Base-by-base conservation (phyloP, 2,797 vertebrate genomes). In the Pagetopsis macropterus region DNA sequence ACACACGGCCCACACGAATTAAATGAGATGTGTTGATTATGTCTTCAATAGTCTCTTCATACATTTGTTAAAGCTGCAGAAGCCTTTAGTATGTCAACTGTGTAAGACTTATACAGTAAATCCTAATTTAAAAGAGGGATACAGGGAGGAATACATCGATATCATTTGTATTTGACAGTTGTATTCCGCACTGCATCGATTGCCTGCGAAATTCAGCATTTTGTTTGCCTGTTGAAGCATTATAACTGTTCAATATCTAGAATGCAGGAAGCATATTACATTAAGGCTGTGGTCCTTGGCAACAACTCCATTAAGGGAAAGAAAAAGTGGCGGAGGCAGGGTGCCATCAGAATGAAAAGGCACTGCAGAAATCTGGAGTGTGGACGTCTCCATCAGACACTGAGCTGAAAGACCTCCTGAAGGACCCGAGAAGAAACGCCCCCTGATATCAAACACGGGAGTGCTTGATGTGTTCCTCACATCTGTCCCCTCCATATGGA, bases 401-500 rank as follows among this genome's bases (percentile, higher is more conserved):
- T 1, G 10, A 45, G 54, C 50, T 48, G 41, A 50, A 12, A 64
- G 52, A 50, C 56, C 56, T 76, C 61, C 54, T 66, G 52, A 66
- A 75, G 41, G 64, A 71, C 45, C 51, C 2, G 27, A 52, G 57
- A 60, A 50, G 62, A 74, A 78, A 78, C 66, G 21, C 62, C 72
- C 16, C 44, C 31, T 9, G 64, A 75, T 80, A 83, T 86, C 65
- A 80, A 81, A 76, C 65, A 64, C 23, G 52, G 43, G 71, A 65
- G 46, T 13, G 64, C 80, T 85, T 84, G 81, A 89, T 81, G 83
- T 80, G 67, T 56, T 71, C 52, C 45, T 43, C 83, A 86, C 87
- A 90, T 87, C 86, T 86, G 88, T 87, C 73, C 67, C 45, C 54
- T 78, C 84, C 87, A 87, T 84, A 87, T 90, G 88, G 84, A 83